Conservation (phyloP, 37 sponge, comb jelly and placozoan genomes). For the Dysidea cf. avara region DNA sequence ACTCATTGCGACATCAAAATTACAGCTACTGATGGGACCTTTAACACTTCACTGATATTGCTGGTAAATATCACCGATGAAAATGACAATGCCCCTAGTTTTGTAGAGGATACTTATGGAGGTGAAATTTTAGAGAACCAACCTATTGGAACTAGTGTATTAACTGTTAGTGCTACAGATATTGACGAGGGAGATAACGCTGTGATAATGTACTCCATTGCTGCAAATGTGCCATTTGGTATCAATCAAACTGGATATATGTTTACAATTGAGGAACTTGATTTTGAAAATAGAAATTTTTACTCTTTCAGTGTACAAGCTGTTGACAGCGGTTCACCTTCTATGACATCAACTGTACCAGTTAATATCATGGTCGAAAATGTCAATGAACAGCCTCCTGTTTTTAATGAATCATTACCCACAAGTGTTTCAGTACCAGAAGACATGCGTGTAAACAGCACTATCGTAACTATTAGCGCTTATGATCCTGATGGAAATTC, state of each 20-base stretch:
- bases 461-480: conserved; percentile 2
- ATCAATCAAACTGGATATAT: conserved; percentile 12
- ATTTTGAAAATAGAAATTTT: conserved; percentile 29
- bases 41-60: conserved; percentile 7
- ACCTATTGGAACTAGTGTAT: no score
- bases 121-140: no score
- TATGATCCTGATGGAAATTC: background rate
- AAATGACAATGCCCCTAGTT: no score
- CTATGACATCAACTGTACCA: background rate
- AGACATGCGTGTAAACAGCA: conserved; percentile 17
- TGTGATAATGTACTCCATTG: no score
- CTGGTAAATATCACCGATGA: no score
- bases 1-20: no score
- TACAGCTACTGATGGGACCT: conserved; percentile 10
- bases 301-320: conserved; percentile 36
- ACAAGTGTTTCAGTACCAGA: conserved; percentile 18
- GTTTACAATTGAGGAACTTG: background rate
- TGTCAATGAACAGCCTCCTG: conserved; percentile 63
- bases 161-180: no score
- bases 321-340: conserved; percentile 14
- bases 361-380: conserved; percentile 5
- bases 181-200: no score
- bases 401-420: conserved; percentile 4
- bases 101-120: no score
- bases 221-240: no score